These are phyloP conservation scores for Boloria selene DNA, from an alignment of 2,888 invertebrate species.

Conservation along the genomic window DNA sequence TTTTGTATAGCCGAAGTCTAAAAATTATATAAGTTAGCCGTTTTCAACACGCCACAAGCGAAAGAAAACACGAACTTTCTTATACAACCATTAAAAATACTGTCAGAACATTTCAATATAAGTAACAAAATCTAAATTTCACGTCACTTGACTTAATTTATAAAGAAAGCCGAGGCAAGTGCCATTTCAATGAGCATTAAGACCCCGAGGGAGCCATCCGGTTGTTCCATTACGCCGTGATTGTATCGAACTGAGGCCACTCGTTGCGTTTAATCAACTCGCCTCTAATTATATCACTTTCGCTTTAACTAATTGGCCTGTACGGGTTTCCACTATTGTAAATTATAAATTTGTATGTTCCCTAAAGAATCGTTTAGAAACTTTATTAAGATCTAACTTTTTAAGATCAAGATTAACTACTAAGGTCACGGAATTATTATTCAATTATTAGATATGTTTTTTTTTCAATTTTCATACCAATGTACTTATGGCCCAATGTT, in stretches of 20 bases:
- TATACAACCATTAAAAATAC: too few species aligned
- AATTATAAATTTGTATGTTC: constrained; percentile 1
- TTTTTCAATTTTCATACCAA: too few species aligned
- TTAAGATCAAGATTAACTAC: too few species aligned
- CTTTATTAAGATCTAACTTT: too few species aligned
- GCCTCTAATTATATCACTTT: constrained; percentile 14
- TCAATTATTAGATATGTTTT: too few species aligned
- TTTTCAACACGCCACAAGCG: too few species aligned
- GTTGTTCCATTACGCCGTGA: constrained; percentile 38
- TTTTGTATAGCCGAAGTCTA: too few species aligned
- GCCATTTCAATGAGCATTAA: constrained; percentile 17
- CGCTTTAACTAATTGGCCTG: background rate
- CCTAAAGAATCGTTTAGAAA: background rate
- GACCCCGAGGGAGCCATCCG: constrained; percentile 34
- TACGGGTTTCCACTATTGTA: background rate
- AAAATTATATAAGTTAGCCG: too few species aligned
- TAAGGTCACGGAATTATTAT: too few species aligned
- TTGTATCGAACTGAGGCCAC: constrained; percentile 30
- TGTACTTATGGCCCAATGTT: too few species aligned
- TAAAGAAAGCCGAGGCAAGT: constrained; percentile 19
- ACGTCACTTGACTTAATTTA: constrained; percentile 15
- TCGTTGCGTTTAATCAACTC: constrained; percentile 16
- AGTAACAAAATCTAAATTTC: background rate
- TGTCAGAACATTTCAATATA: too few species aligned
- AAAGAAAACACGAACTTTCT: too few species aligned